phyloP scores from a whole-genome alignment of 2,797 vertebrate species.

The Rhyacichthys aspro region DNA sequence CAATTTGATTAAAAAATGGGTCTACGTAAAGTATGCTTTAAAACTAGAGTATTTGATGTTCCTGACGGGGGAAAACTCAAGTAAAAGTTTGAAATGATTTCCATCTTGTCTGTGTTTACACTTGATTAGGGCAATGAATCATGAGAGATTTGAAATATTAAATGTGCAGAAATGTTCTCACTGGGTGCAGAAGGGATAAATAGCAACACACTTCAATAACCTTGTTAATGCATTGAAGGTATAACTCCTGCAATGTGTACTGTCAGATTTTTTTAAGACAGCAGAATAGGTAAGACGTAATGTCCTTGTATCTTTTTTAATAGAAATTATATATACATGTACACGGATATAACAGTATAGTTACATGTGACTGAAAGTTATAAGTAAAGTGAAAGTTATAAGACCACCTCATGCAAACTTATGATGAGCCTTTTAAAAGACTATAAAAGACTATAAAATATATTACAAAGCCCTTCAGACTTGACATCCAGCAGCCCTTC shows the following conservation, averaged over 20 bases:
- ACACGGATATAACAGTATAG: no score
- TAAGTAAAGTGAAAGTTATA: slow-evolving; percentile 12
- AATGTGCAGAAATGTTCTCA: slow-evolving; percentile 8
- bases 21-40: not conserved
- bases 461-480: slow-evolving; percentile 13
- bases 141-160: slow-evolving; percentile 1
- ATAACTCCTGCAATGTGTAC: not conserved
- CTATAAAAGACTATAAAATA: slow-evolving; percentile 22
- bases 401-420: slow-evolving; percentile 12
- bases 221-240: not conserved
- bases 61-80: not conserved
- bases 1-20: no score
- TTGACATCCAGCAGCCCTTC: not conserved
- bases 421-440: not conserved
- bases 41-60: not conserved
- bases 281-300: no score
- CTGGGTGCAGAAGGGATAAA: slow-evolving; percentile 4
- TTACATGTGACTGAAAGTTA: no score
- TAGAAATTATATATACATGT: no score
- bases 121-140: slow-evolving; percentile 8
- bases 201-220: not conserved
- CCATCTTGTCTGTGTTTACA: slow-evolving; percentile 8
- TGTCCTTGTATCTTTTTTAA: no score
- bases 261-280: no score
- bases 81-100: slow-evolving; percentile 3